These are phyloP conservation scores for Thymelicus acteon DNA, from an alignment of 2,888 invertebrate species.

Conservation along the genomic window DNA sequence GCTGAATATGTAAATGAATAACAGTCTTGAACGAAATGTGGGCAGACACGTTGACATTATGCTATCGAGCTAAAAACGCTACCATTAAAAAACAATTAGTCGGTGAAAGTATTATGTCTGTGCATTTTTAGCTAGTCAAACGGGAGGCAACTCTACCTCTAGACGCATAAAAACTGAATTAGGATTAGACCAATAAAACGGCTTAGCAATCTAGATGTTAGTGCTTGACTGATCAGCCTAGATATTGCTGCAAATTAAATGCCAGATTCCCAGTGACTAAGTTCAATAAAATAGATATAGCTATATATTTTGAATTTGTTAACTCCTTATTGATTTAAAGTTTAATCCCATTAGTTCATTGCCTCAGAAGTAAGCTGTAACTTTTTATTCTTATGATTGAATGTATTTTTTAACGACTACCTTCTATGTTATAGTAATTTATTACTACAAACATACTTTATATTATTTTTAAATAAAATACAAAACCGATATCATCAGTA, in stretches of 20 bases:
- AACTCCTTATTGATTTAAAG: constrained; percentile 47
- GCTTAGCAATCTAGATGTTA: constrained; percentile 80
- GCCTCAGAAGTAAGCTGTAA: constrained; percentile 16
- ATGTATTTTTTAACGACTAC: too few species aligned
- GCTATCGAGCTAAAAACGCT: constrained; percentile 65
- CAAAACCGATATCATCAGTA: not conserved
- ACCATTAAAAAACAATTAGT: constrained; percentile 71
- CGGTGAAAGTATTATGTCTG: constrained; percentile 72
- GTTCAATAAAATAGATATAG: constrained; percentile 45
- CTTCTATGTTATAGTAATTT: too few species aligned
- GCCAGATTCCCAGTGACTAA: constrained; percentile 81
- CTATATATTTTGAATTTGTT: constrained; percentile 32
- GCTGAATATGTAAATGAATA: constrained; percentile 58
- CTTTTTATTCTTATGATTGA: not conserved
- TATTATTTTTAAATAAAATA: not conserved
- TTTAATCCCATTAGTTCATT: constrained; percentile 47
- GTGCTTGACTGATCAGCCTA: constrained; percentile 78
- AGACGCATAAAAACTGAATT: constrained; percentile 76
- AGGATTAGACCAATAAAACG: constrained; percentile 80
- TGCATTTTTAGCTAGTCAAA: constrained; percentile 58
- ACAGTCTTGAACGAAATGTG: constrained; percentile 62
- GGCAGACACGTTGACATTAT: constrained; percentile 77
- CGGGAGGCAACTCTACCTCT: constrained; percentile 61
- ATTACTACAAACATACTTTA: too few species aligned
- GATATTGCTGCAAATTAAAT: constrained; percentile 76